Evolutionary conservation across 2,113 vertebrate genomes (phyloP).

Genomic region (Platichthys stellatus): DNA sequence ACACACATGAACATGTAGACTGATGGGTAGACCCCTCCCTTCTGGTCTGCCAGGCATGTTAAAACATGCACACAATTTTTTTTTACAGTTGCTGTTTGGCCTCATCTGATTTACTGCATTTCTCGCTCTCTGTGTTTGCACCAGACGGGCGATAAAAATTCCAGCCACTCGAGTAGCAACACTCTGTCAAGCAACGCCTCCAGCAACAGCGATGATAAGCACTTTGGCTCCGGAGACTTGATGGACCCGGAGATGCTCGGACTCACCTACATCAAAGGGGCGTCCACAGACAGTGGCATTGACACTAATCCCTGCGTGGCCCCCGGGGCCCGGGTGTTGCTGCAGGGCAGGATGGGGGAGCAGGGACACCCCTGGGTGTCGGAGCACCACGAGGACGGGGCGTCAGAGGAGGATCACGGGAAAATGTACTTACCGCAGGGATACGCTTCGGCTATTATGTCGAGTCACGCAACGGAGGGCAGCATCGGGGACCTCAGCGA

Average conservation of each 20-base stretch:
- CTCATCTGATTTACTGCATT: slow-evolving; percentile 29
- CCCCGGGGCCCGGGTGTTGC: slow-evolving; percentile 81
- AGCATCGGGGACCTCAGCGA: slow-evolving; percentile 93
- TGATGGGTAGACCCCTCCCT: slow-evolving; percentile 30
- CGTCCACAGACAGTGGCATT: slow-evolving; percentile 95
- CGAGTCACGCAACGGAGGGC: slow-evolving; percentile 82
- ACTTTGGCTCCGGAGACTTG: slow-evolving; percentile 93
- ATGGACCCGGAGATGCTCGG: slow-evolving; percentile 94
- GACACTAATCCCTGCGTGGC: slow-evolving; percentile 92
- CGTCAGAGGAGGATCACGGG: slow-evolving; percentile 83
- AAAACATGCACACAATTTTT: slow-evolving; percentile 21
- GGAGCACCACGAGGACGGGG: slow-evolving; percentile 76
- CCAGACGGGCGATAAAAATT: slow-evolving; percentile 91
- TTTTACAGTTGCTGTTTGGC: slow-evolving; percentile 48
- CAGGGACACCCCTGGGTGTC: slow-evolving; percentile 84
- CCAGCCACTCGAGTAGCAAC: slow-evolving; percentile 96
- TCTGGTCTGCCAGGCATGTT: slow-evolving; percentile 17
- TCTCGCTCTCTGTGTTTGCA: neutral
- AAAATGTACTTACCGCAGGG: slow-evolving; percentile 87
- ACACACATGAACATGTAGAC: slow-evolving; percentile 21
- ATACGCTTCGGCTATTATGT: slow-evolving; percentile 83
- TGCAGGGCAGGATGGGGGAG: slow-evolving; percentile 83
- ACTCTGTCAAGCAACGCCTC: slow-evolving; percentile 93
- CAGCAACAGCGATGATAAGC: slow-evolving; percentile 96
- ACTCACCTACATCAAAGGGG: slow-evolving; percentile 93